Evolutionary conservation across 2,797 vertebrate genomes (phyloP), one percentile per base, ranked within the genome.

Genomic region (Orientallactaga sibirica): DNA sequence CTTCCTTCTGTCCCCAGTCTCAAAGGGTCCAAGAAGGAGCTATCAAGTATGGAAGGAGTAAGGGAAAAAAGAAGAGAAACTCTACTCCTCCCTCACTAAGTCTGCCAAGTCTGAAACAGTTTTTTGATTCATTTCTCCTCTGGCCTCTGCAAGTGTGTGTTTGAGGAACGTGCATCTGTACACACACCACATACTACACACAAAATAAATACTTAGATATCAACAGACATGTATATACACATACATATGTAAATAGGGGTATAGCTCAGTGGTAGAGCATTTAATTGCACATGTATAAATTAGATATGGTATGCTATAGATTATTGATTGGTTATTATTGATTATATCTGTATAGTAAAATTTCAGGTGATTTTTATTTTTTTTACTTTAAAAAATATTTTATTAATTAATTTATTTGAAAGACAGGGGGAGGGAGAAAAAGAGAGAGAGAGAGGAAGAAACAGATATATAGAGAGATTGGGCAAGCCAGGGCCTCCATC

Each of bases 311-410:
- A 82, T 24, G 48, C 1, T 92, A 5, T 83, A 84, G 61, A 84
- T 68, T 78, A 74, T 86, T 86, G 62, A 62, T 33, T 77, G 20
- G 33, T 67, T 88, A 66, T 55, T 75, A 73, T 24, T 91, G 25
- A 75, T 82, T 84, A 83, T 88, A 43, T 5, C 16, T 80, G 37
- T 11, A 48, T 70, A 41, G 15, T 85, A 92, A 90, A 37, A 86
- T 74, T 76, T 86, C 12, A 67, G 43, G 15, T 86, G 22, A 71
- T 66, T 95, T 71, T 93, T 90, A 68, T 91, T 90, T 93, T 93
- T 92, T 24, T 64, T 55, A 48, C 48, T 48, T 48, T 37, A 37
- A 48, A 48, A 48, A 48, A 48, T 48, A 48, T 48, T 8, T 8
- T 48, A 48, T 48, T 48, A 48, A 48, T 48, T 48, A 8, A 48